Conservation (phyloP, 2,797 vertebrate species). For the Sebastes oblongus region DNA sequence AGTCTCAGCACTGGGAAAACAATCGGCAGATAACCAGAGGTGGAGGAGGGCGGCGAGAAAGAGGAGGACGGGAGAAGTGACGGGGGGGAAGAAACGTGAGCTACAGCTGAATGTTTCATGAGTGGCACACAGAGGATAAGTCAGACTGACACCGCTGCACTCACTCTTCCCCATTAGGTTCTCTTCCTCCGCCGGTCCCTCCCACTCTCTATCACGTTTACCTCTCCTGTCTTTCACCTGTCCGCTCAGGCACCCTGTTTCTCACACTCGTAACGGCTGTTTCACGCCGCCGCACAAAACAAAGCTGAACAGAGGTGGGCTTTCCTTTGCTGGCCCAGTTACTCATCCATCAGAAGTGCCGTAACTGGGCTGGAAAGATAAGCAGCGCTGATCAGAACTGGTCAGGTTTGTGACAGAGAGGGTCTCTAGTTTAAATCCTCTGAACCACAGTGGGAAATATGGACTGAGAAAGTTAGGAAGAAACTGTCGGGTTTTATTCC, state of each 20-base stretch:
- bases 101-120: slow-evolving; percentile 79
- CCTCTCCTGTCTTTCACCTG: slow-evolving; percentile 68
- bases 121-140: slow-evolving; percentile 76
- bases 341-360: slow-evolving; percentile 54
- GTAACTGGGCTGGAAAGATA: slow-evolving; percentile 62
- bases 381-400: slow-evolving; percentile 36
- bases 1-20: slow-evolving; percentile 67
- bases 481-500: neutral
- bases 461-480: neutral
- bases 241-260: slow-evolving; percentile 53
- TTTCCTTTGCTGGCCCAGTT: slow-evolving; percentile 61
- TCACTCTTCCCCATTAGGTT: slow-evolving; percentile 71
- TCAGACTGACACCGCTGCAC: slow-evolving; percentile 74
- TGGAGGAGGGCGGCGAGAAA: slow-evolving; percentile 51
- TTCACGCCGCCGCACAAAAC: slow-evolving; percentile 65
- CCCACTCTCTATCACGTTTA: slow-evolving; percentile 66
- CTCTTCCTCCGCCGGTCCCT: slow-evolving; percentile 58
- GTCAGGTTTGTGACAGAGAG: slow-evolving; percentile 22
- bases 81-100: slow-evolving; percentile 52
- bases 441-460: neutral
- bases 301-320: slow-evolving; percentile 57
- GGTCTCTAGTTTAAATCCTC: neutral
- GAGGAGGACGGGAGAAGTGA: slow-evolving; percentile 57
- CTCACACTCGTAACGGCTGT: slow-evolving; percentile 52
- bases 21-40: slow-evolving; percentile 71